These are phyloP conservation scores for Xerus inauris DNA, from an alignment of 2,113 vertebrate genomes.

Conservation along the genomic window DNA sequence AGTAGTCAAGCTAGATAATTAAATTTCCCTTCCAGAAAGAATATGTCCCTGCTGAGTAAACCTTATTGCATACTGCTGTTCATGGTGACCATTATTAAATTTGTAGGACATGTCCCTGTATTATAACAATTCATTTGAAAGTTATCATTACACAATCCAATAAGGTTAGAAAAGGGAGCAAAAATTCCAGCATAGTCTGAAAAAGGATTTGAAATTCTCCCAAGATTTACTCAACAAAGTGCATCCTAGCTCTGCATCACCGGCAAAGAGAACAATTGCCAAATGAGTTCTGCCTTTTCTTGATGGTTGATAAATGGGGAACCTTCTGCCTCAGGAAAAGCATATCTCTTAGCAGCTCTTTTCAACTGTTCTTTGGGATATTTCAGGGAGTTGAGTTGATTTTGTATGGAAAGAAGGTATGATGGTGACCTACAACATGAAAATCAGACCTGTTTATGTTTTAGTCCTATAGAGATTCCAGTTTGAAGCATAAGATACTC, in stretches of 20 bases:
- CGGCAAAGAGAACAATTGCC: background rate
- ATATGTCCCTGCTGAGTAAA: slow-evolving; percentile 78
- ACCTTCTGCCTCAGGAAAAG: background rate
- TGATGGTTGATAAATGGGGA: background rate
- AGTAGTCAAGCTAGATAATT: slow-evolving; percentile 81
- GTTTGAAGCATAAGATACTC: background rate
- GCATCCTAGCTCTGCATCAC: background rate
- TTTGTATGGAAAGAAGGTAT: background rate
- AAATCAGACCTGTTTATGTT: background rate
- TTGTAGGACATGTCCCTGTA: slow-evolving; percentile 76
- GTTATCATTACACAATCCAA: slow-evolving; percentile 73
- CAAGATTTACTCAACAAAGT: slow-evolving; percentile 35
- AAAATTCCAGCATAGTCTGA: slow-evolving; percentile 51
- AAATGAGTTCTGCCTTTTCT: background rate
- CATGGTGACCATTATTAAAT: slow-evolving; percentile 80
- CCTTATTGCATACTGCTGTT: slow-evolving; percentile 75
- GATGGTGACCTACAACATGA: background rate
- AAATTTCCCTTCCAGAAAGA: slow-evolving; percentile 80
- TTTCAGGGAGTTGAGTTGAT: background rate
- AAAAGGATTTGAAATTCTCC: slow-evolving; percentile 36
- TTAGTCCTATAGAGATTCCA: background rate
- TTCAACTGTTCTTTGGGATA: background rate
- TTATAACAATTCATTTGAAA: slow-evolving; percentile 75
- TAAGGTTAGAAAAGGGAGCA: slow-evolving; percentile 55
- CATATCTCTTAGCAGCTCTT: background rate